Percentiles rank a stretch among this genome's conserved stretches.
These are phyloP conservation scores for Drosophila paulistorum DNA, from an alignment of 1,140 invertebrate species.

Conservation along the genomic window DNA sequence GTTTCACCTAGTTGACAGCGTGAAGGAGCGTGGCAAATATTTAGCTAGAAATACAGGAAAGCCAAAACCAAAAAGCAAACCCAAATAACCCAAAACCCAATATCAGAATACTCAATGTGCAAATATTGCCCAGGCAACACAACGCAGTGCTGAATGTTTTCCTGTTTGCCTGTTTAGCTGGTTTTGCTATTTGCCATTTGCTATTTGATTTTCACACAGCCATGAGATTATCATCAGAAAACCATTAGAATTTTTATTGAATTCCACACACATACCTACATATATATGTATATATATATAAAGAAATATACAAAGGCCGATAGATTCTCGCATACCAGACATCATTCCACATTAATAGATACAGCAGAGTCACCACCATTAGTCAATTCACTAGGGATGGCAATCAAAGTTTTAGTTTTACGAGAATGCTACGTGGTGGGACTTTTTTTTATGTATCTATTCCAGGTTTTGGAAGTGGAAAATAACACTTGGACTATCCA, in stretches of 20 bases:
- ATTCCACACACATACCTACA: conserved; percentile 65
- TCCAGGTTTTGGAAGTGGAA: too few relatives aligned
- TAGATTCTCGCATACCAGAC: conserved; percentile 2
- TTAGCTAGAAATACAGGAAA: conserved; percentile 44
- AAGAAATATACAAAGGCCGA: neutral
- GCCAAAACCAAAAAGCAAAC: conserved; percentile 50
- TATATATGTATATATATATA: conserved; percentile 2
- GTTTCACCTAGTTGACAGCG: conserved; percentile 73
- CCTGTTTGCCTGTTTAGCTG: conserved; percentile 13
- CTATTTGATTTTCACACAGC: conserved; percentile 77
- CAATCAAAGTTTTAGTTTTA: conserved; percentile 3
- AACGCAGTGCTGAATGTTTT: conserved; percentile 19
- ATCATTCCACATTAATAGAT: conserved; percentile 7
- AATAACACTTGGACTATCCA: too few relatives aligned
- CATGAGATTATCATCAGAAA: conserved; percentile 81
- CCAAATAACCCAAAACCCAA: conserved; percentile 54
- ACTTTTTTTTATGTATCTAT: too few relatives aligned
- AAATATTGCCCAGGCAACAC: conserved; percentile 62
- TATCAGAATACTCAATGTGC: conserved; percentile 59
- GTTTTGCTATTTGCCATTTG: conserved; percentile 32
- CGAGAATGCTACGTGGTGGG: neutral
- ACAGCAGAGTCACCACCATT: neutral
- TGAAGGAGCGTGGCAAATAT: conserved; percentile 64
- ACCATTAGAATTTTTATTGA: conserved; percentile 82
- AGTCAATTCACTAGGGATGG: neutral